Base-by-base conservation (phyloP, 2,797 vertebrate genomes). In the Buphagus erythrorhynchus region DNA sequence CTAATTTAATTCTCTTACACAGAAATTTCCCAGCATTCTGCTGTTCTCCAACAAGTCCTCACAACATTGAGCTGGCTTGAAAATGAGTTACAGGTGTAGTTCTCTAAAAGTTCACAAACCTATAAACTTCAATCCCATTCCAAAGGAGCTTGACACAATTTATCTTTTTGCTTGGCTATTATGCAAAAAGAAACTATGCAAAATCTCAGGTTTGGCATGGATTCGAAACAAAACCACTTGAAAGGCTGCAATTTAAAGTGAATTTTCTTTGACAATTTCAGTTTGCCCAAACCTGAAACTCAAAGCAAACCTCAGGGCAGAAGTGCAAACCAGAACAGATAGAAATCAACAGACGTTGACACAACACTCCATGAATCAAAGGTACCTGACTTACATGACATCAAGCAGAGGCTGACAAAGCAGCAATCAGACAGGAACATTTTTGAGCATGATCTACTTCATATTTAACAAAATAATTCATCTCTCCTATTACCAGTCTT, bases 271-370 rank as follows among this genome's bases (percentile, higher is more conserved):
- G 49, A 93, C 46, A 82, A 85, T 89, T 93, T 80, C 57, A 65
- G 52, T 97, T 92, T 91, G 77, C 71, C 65, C 57, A 83, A 95
- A 92, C 69, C 82, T 90, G 92, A 95, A 95, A 87, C 57, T 89
- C 52, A 89, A 91, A 94, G 74, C 38, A 87, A 91, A 95, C 93
- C 88, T 93, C 52, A n/a, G 81, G 86, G 90, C 80, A 97, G 80
- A 84, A 78, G 48, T 16, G 24, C 67, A 95, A 93, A 94, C 26
- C 71, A 88, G 90, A 93, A 67, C 12, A 89, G 95, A 93, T n/a
- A 89, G 84, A 94, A 92, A 95, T 89, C 81, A 93, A 67, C 48
- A 87, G 73, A 77, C 0, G 0, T 87, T 90, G 82, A 67, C 65
- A 71, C 42, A 91, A 51, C n/a, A 67, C 42, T 61, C 48, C 57